Evolutionary conservation across 2,797 vertebrate genomes (phyloP).

Genomic region (Lateolabrax maculatus): DNA sequence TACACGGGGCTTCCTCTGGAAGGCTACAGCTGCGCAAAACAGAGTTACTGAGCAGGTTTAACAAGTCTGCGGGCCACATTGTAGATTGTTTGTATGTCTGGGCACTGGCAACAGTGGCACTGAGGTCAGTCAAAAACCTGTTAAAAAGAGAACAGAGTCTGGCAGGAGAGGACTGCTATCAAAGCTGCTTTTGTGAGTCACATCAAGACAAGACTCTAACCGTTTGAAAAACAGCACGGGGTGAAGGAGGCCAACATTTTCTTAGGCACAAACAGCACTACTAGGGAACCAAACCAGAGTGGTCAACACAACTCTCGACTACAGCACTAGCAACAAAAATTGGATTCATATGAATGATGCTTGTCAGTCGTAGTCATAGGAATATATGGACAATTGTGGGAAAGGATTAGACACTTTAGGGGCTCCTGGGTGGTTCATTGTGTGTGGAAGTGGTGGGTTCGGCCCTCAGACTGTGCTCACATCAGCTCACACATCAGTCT

Average conservation of each 20-base stretch:
- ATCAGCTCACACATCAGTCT: conserved; percentile 66
- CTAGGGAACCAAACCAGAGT: conserved; percentile 48
- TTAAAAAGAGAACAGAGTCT: conserved; percentile 51
- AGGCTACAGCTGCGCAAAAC: conserved; percentile 19
- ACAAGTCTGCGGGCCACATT: conserved; percentile 29
- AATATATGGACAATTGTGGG: conserved; percentile 56
- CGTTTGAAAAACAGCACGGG: conserved; percentile 32
- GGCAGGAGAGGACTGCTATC: conserved; percentile 43
- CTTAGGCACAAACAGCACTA: conserved; percentile 38
- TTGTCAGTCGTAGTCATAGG: conserved; percentile 27
- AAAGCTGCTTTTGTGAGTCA: conserved; percentile 61
- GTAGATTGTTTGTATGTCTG: conserved; percentile 49
- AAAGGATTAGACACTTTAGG: conserved; percentile 60
- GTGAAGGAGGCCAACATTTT: conserved; percentile 57
- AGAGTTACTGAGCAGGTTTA: conserved; percentile 41
- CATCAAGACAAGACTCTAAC: conserved; percentile 32
- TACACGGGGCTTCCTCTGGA: conserved; percentile 42
- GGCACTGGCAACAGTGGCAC: conserved; percentile 38
- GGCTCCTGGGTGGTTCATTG: conserved; percentile 49
- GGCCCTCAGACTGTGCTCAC: conserved; percentile 61
- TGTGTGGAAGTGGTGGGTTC: conserved; percentile 27
- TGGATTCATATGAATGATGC: conserved; percentile 35
- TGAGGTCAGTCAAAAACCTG: conserved; percentile 64
- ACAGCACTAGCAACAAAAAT: conserved; percentile 10
- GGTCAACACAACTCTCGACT: conserved; percentile 12